These are phyloP conservation scores for Clusia tigrina DNA, from an alignment of 2,888 invertebrate genomes.

Conservation along the genomic window DNA sequence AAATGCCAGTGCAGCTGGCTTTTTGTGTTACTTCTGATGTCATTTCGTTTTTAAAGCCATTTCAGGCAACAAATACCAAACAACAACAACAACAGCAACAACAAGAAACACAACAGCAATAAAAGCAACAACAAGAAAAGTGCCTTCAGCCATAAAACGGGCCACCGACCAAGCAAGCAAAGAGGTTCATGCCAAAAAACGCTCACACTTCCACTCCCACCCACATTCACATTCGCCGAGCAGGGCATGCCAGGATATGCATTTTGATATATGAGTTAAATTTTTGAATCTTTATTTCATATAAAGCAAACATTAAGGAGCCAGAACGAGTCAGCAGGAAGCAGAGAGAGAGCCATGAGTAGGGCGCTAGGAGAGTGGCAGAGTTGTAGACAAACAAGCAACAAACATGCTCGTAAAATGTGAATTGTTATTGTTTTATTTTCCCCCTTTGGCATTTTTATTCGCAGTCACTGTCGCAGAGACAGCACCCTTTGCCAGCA, in stretches of 20 bases:
- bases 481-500: too few relatives aligned
- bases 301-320: not conserved
- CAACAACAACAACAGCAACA: too few relatives aligned
- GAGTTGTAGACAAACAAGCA: too few relatives aligned
- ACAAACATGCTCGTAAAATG: not conserved
- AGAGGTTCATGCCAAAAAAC: not conserved
- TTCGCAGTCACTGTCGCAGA: too few relatives aligned
- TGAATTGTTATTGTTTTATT: not conserved
- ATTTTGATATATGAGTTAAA: conserved; percentile 6
- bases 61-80: not conserved
- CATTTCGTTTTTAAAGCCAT: not conserved
- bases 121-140: too few relatives aligned
- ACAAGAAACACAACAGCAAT: too few relatives aligned
- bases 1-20: not conserved
- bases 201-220: not conserved
- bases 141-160: not conserved
- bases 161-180: not conserved
- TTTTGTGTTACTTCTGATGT: not conserved
- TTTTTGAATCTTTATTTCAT: not conserved
- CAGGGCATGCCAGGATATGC: not conserved
- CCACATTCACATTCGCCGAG: not conserved
- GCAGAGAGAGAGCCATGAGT: too few relatives aligned
- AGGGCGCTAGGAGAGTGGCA: too few relatives aligned
- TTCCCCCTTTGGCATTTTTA: not conserved
- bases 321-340: too few relatives aligned